A percentile compares a stretch with the other conserved stretches of the same genome.
Conservation (phyloP, 2,797 vertebrate species). For the Pitangus sulphuratus region DNA sequence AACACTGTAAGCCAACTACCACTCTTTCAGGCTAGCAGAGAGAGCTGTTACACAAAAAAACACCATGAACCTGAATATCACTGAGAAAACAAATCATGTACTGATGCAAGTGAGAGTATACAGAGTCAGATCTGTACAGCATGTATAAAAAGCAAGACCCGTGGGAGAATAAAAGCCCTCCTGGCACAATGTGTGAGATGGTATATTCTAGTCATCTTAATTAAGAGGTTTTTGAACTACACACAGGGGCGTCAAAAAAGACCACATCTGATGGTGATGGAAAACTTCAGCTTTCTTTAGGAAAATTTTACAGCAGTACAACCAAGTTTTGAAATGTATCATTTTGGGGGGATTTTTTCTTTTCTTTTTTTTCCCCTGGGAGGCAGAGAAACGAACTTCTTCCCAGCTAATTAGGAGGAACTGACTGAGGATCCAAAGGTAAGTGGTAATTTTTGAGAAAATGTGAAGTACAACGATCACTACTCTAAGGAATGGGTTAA, state of each 20-base stretch:
- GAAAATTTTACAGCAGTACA: background rate
- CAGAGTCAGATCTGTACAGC: background rate
- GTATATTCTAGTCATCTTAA: background rate
- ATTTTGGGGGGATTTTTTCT: background rate
- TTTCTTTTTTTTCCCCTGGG: accelerated
- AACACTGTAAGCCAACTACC: background rate
- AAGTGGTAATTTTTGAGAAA: background rate
- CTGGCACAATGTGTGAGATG: background rate
- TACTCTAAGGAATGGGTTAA: background rate
- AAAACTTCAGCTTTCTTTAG: background rate
- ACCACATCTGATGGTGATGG: accelerated
- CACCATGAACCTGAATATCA: background rate
- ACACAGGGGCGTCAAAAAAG: background rate
- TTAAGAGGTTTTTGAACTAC: background rate
- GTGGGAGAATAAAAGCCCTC: background rate
- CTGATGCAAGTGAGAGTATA: background rate
- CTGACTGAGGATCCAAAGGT: background rate
- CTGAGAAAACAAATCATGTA: background rate
- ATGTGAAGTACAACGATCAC: background rate
- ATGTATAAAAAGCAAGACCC: background rate
- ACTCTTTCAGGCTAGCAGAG: background rate
- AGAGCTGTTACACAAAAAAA: background rate
- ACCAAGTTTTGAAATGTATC: background rate
- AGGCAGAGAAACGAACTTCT: background rate
- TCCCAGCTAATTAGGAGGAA: background rate